These are phyloP conservation scores for Scolopax bukidnonensis DNA, from an alignment of 2,797 vertebrate genomes.

Conservation along the genomic window DNA sequence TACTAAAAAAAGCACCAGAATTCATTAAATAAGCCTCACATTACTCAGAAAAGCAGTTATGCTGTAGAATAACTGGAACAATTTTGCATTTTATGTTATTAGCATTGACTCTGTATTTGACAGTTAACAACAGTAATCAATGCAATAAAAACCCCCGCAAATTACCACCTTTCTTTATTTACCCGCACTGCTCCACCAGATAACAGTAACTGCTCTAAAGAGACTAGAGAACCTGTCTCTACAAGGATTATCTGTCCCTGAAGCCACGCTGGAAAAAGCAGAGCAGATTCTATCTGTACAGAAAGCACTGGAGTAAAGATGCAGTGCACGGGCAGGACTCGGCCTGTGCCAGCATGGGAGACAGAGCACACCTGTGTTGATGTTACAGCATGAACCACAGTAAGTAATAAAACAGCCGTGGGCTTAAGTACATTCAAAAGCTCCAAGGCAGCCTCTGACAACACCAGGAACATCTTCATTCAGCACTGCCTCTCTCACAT, in stretches of 20 bases:
- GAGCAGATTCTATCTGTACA: not conserved
- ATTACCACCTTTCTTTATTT: not conserved
- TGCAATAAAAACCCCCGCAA: rapidly evolving
- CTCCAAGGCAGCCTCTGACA: not conserved
- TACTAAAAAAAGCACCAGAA: not conserved
- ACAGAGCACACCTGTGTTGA: not conserved
- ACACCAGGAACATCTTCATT: not conserved
- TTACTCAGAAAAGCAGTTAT: not conserved
- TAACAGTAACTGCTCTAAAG: not conserved
- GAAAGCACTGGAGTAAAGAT: no score
- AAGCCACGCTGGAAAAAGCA: not conserved
- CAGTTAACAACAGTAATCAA: not conserved
- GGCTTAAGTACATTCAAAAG: not conserved
- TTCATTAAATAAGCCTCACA: not conserved
- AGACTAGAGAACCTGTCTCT: not conserved
- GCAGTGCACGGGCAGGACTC: not conserved
- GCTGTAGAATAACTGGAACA: not conserved
- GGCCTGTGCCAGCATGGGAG: not conserved
- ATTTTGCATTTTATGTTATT: not conserved
- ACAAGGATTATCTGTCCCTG: not conserved
- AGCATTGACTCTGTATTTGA: not conserved
- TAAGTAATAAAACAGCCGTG: not conserved
- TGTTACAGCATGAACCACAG: not conserved
- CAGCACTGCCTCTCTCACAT: not conserved
- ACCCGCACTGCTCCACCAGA: not conserved